phyloP scores from a whole-genome alignment of 2,888 invertebrate species.

The Melipona beecheii region DNA sequence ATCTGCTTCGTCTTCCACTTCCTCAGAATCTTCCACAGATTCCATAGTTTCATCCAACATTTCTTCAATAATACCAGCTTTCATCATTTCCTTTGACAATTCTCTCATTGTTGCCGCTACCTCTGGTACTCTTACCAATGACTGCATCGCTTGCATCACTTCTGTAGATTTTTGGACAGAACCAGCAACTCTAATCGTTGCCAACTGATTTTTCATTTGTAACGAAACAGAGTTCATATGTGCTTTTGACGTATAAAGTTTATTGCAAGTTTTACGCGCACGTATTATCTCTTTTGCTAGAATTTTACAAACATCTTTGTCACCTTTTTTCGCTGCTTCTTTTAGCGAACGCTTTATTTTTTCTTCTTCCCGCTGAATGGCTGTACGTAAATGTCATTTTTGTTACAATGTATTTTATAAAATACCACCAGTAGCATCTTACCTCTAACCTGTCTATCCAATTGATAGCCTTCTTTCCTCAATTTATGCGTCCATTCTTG shows the following conservation, averaged over 20 bases:
- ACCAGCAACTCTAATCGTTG: slow-evolving; percentile 97
- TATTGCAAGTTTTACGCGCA: slow-evolving; percentile 94
- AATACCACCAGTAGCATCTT: slow-evolving; percentile 73
- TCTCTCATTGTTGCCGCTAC: slow-evolving; percentile 98
- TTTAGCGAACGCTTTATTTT: slow-evolving; percentile 97
- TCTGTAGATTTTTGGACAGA: slow-evolving; percentile 97
- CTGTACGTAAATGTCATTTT: slow-evolving; percentile 83
- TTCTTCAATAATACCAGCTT: slow-evolving; percentile 99
- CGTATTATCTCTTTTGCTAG: slow-evolving; percentile 96
- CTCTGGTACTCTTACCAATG: slow-evolving; percentile 95
- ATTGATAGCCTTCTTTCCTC: slow-evolving; percentile 95
- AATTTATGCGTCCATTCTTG: slow-evolving; percentile 98
- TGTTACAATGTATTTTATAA: neutral
- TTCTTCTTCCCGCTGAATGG: slow-evolving; percentile 98
- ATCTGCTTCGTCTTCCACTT: slow-evolving; percentile 98
- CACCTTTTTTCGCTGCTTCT: slow-evolving; percentile 97
- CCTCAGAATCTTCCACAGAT: slow-evolving; percentile 95
- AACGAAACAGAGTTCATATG: slow-evolving; percentile 98
- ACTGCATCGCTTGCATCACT: slow-evolving; percentile 99
- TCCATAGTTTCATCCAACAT: slow-evolving; percentile 99
- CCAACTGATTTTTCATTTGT: slow-evolving; percentile 99
- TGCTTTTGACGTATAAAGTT: slow-evolving; percentile 98
- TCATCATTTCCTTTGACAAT: slow-evolving; percentile 99
- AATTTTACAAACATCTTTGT: slow-evolving; percentile 96
- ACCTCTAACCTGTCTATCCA: slow-evolving; percentile 98